phyloP scores from a whole-genome alignment of 2,888 invertebrate species.

The Timema cristinae region DNA sequence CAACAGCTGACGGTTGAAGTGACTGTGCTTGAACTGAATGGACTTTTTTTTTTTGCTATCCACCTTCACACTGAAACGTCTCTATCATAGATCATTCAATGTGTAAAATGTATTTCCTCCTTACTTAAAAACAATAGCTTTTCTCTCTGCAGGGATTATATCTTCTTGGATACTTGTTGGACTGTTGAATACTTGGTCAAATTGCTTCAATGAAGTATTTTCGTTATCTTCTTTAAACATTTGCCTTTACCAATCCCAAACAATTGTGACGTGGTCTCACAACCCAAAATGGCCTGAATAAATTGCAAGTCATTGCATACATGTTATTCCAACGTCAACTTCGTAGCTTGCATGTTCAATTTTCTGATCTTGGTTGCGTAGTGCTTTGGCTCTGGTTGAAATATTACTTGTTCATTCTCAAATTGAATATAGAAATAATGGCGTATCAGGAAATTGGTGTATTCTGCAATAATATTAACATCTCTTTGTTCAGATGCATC shows the following conservation, averaged over 20 bases:
- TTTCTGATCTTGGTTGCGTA: background rate
- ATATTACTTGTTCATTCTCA: background rate
- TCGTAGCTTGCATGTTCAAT: slow-evolving; percentile 1
- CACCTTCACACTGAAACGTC: background rate
- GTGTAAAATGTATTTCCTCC: background rate
- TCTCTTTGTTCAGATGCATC: background rate
- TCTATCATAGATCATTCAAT: background rate
- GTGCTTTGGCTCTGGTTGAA: background rate
- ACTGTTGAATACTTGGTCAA: background rate
- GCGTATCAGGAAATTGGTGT: background rate
- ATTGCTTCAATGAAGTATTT: no score
- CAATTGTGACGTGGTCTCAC: no score
- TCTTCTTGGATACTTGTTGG: background rate
- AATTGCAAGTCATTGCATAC: background rate
- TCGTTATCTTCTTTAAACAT: no score
- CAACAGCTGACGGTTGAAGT: background rate
- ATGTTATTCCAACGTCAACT: background rate
- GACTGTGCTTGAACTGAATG: background rate
- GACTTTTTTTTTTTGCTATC: background rate
- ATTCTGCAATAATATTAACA: background rate
- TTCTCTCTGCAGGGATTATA: background rate
- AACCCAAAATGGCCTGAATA: no score
- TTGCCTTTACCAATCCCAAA: no score
- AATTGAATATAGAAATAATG: background rate
- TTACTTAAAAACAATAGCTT: background rate